These are phyloP conservation scores for Protonemura montana DNA, from an alignment of 2,888 invertebrate genomes.

Conservation along the genomic window DNA sequence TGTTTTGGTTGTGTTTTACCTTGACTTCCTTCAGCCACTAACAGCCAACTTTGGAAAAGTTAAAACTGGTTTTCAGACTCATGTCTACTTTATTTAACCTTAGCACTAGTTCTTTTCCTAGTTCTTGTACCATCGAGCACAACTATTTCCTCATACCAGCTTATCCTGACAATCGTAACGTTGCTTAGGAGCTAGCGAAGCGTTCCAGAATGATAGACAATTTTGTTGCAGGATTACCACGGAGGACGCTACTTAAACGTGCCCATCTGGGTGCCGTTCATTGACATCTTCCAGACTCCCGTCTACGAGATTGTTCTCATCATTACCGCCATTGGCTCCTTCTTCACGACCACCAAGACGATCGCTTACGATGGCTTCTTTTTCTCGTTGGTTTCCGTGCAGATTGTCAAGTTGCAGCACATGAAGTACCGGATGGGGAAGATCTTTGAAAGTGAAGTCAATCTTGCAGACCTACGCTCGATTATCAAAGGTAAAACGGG, in stretches of 20 bases:
- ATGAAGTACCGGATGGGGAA: background rate
- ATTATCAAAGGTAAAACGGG: too few relatives aligned
- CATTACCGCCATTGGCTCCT: background rate
- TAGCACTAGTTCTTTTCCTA: too few relatives aligned
- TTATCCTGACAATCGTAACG: too few relatives aligned
- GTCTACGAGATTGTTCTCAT: background rate
- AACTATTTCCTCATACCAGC: too few relatives aligned
- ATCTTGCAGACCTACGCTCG: background rate
- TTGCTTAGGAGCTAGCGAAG: too few relatives aligned
- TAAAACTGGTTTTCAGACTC: too few relatives aligned
- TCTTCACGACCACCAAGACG: constrained; percentile 1
- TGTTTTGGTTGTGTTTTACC: too few relatives aligned
- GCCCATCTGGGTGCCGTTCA: background rate
- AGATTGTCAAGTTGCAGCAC: background rate
- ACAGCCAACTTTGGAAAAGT: too few relatives aligned
- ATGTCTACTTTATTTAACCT: too few relatives aligned
- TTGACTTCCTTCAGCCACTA: too few relatives aligned
- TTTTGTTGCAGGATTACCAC: background rate
- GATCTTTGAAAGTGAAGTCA: background rate
- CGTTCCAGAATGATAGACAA: too few relatives aligned
- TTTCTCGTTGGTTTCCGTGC: background rate
- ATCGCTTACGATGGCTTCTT: background rate
- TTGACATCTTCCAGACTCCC: background rate
- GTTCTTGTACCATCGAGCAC: too few relatives aligned
- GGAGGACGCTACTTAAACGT: background rate